Evolutionary conservation across 2,113 vertebrate genomes (phyloP), one percentile per base, ranked within the genome.

Genomic region (Oreochromis niloticus): DNA sequence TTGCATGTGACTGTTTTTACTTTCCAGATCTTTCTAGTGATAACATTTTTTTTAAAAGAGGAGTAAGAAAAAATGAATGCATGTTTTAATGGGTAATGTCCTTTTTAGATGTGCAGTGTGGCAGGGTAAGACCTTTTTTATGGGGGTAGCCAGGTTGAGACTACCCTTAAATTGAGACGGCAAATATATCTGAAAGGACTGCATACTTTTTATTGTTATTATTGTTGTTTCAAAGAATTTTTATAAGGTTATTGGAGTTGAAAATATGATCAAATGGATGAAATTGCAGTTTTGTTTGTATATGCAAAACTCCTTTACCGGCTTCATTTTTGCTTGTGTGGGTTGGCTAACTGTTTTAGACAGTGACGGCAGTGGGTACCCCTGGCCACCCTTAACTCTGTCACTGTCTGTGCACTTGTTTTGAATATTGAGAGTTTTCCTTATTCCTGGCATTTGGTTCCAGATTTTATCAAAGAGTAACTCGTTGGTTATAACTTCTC

Each of bases 401-500:
- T 46, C 43, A 4, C 73, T 50, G 73, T 78, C 27, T 73, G 73
- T 91, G 88, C 95, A 91, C 90, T 89, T 95, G 93, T 86, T 90
- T 87, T 93, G 84, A 94, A 94, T 73, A 73, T 91, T 87, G 7
- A 89, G 89, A 43, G n/a, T 82, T 86, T 87, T 89, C 92, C 93
- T 83, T 88, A 93, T 91, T 92, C 73, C 79, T 84, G 81, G 81
- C 92, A 93, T 92, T 92, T 94, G 92, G 87, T 27, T 75, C 85
- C 87, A 22, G 34, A 83, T 68, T 79, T 83, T 9, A 11, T 24
- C 50, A 84, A 52, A 24, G 48, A 50, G 59, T 22, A 71, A 68
- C 39, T 48, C 10, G 4, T 48, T 57, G 90, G 80, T 86, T 57
- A 19, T 30, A 63, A 11, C 16, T 34, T 63, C 30, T 63, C 27